Base-by-base conservation (phyloP, 92 coral and sea anemone species). In the Muricea muricata region DNA sequence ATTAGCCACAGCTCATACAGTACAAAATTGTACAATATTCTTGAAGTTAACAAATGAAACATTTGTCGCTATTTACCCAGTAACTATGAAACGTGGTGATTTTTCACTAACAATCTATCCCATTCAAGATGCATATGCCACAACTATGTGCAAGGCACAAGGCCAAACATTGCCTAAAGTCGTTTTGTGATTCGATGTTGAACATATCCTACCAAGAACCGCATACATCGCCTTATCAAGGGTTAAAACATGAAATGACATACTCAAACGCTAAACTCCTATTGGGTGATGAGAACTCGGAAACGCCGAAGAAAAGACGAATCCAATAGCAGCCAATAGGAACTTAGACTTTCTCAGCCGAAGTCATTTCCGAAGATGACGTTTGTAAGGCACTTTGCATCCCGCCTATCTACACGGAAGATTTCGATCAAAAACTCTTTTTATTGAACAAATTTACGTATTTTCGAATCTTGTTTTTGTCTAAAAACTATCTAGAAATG, bases 81-180 rank as follows among this genome's bases (percentile, higher is more conserved):
- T 83, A 3, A 83, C 91, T 15, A 74, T 24, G 28, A 70, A 21
- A 6, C 2, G 6, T 3, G 40, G 40, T 30, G 48, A 42, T 5
- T 11, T 21, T 11, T 7, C 58, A 18, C 23, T 41, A 15, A 40
- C 80, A 7, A 11, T 39, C 3, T 73, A 73, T n/a, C 80, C 60
- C 3, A 2, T 74, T 40, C 80, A 12, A n/a, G 4, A 63, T 25
- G 70, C 70, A 61, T 61, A 61, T 61, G 70, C 70, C 2, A 61
- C 37, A 3, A 17, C 52, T 12, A 37, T 39, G 46, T 39, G 78
- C 78, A 72, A 72, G 18, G 78, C 78, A 25, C 78, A 72, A 72
- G 78, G 78, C 1, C 78, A 72, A 32, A 72, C 78, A 17, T 34
- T 68, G 17, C 2, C 17, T 26, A 34, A 68, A 29, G 75, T 37